A percentile compares a stretch with the other conserved stretches of the same genome.
phyloP scores from a whole-genome alignment of 2,797 vertebrate genomes.

The Gymnothorax javanicus region DNA sequence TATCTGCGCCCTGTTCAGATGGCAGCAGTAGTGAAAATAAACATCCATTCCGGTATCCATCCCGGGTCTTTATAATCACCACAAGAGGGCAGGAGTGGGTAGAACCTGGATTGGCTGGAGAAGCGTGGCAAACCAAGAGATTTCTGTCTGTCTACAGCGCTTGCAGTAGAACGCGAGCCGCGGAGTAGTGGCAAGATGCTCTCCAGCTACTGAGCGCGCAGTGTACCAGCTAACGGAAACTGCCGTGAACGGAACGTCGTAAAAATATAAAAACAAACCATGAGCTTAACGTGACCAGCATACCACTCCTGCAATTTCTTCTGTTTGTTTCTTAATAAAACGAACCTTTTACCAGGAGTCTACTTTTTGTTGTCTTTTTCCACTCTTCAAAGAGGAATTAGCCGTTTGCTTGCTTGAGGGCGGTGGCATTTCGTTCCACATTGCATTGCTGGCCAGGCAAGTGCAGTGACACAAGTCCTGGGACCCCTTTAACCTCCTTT shows the following conservation, averaged over 20 bases:
- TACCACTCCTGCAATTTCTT: slow-evolving; percentile 22
- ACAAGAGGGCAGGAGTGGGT: slow-evolving; percentile 63
- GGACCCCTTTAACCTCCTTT: slow-evolving; percentile 42
- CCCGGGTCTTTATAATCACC: slow-evolving; percentile 51
- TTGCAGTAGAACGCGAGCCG: slow-evolving; percentile 32
- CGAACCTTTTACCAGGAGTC: slow-evolving; percentile 27
- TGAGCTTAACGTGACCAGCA: slow-evolving; percentile 23
- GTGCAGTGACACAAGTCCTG: slow-evolving; percentile 33
- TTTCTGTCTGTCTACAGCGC: slow-evolving; percentile 26
- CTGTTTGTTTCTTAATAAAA: slow-evolving; percentile 20
- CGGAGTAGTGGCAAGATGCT: slow-evolving; percentile 39
- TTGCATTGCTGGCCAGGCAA: slow-evolving; percentile 49
- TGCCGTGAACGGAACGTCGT: slow-evolving; percentile 35
- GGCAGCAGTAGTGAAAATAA: background rate
- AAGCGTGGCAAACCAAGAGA: slow-evolving; percentile 41
- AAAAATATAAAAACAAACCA: background rate
- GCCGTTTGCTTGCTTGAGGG: slow-evolving; percentile 64
- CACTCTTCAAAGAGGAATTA: slow-evolving; percentile 36
- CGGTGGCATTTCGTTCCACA: slow-evolving; percentile 70
- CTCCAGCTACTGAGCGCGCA: slow-evolving; percentile 36
- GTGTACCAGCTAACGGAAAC: slow-evolving; percentile 20
- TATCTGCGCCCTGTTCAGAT: background rate
- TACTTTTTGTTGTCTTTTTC: slow-evolving; percentile 27
- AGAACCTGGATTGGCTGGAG: slow-evolving; percentile 45
- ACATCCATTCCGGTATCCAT: slow-evolving; percentile 35